Evolutionary conservation across 2,113 vertebrate genomes (phyloP).

Genomic region (Zapornia atra): DNA sequence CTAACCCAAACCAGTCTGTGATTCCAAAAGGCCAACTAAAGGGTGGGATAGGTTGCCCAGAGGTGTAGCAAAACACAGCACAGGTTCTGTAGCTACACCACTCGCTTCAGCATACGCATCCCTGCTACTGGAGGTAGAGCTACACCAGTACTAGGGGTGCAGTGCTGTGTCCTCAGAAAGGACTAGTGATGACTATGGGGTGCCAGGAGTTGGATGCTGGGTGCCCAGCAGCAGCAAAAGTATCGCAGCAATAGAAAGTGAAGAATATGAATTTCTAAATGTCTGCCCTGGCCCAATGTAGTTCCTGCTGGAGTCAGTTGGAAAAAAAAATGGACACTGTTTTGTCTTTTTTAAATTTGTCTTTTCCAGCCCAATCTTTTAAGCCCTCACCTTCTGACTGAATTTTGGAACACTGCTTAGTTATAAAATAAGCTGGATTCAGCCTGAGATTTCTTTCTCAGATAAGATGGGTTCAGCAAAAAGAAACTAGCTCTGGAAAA

Average conservation of each 20-base stretch:
- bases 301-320: neutral
- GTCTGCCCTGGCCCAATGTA: neutral
- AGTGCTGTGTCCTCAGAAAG: neutral
- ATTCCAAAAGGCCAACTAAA: neutral
- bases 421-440: conserved; percentile 20
- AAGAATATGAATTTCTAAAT: neutral
- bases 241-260: neutral
- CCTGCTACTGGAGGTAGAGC: neutral
- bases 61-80: neutral
- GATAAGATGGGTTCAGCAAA: neutral
- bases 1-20: no score
- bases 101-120: neutral
- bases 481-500: conserved; percentile 26
- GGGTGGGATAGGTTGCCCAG: neutral
- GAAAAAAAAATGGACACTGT: neutral
- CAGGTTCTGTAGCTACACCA: neutral
- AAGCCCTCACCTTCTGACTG: conserved; percentile 16
- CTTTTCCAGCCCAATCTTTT: neutral
- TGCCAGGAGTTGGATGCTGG: neutral
- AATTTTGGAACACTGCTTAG: neutral
- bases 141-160: neutral
- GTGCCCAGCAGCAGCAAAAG: neutral
- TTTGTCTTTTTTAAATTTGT: neutral
- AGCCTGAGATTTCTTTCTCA: conserved; percentile 14
- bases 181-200: neutral